Evolutionary conservation across 1,140 invertebrate genomes (phyloP).

Genomic region (Leucophenga varia): DNA sequence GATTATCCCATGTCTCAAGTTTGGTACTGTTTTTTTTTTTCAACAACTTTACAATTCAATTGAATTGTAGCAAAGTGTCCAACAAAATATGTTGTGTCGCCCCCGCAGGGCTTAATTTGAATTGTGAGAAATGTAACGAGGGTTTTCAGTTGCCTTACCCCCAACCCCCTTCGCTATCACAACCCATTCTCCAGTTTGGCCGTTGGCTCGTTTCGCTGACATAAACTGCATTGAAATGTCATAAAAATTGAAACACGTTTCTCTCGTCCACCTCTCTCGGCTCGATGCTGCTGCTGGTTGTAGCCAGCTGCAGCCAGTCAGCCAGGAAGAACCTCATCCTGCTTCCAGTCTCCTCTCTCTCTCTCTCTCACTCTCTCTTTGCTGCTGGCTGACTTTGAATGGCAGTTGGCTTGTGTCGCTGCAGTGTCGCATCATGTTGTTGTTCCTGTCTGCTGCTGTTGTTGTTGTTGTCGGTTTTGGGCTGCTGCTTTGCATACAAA

Average conservation of each 20-base stretch:
- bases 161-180: not conserved
- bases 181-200: not conserved
- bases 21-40: no score
- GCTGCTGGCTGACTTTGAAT: slow-evolving; percentile 27
- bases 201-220: slow-evolving; percentile 35
- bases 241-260: slow-evolving; percentile 52
- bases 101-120: slow-evolving; percentile 33
- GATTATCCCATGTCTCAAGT: no score
- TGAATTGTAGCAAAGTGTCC: slow-evolving; percentile 42
- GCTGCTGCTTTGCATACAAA: slow-evolving; percentile 47
- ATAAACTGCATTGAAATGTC: slow-evolving; percentile 52
- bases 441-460: slow-evolving; percentile 7
- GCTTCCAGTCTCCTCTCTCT: not conserved
- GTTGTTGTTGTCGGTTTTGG: slow-evolving; percentile 24
- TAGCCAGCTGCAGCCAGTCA: no score
- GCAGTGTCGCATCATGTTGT: slow-evolving; percentile 23
- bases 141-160: slow-evolving; percentile 14
- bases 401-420: slow-evolving; percentile 24
- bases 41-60: slow-evolving; percentile 46
- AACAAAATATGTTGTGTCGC: slow-evolving; percentile 25
- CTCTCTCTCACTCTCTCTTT: not conserved
- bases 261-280: slow-evolving; percentile 16
- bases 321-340: no score
- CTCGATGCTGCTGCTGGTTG: slow-evolving; percentile 8
- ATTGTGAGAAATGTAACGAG: slow-evolving; percentile 49